Evolutionary conservation across 2,797 vertebrate genomes (phyloP), one percentile per base, ranked within the genome.

Genomic region (Synaphobranchus kaupii): DNA sequence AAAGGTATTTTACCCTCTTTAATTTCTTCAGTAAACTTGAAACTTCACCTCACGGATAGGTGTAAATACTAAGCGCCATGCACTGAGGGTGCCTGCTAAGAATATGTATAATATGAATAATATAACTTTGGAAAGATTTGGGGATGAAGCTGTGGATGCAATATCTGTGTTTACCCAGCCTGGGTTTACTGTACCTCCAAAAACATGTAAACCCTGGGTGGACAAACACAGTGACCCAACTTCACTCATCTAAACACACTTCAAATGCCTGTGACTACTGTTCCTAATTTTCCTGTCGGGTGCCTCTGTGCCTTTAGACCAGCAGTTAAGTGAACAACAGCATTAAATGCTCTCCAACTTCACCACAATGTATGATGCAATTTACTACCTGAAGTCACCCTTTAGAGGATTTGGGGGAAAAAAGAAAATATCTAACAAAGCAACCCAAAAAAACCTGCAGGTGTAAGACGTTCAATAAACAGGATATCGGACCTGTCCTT

Each of bases 391-490:
- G 39, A 13, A 88, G 48, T 34, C 60, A 20, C 50, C 39, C 25
- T 68, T 73, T 31, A 7, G 22, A 68, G 48, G 86, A 84, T 25
- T 34, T 28, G 52, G 54, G 4, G 3, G 31, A 44, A 39, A 44
- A 76, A 76, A 7, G 17, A 7, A 76, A 76, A 76, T 15, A 44
- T 66, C 22, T 9, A 22, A n/a, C 60, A 66, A 66, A 76, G 44
- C 71, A 76, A 39, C 44, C 15, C 3, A 15, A 34, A 48, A 56
- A 76, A 86, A 86, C 68, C 34, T 84, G 81, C 54, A 71, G 44
- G 80, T 28, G 66, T 50, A 28, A 86, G 85, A 86, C 39, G 39
- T 52, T 84, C 71, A 50, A 54, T 84, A 84, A 84, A 63, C 63
- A 63, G 31, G 85, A 3, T 85, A 81, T 63, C 48, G 48, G 22